Percentiles rank a stretch among this genome's conserved stretches.
Evolutionary conservation across 2,113 vertebrate species (phyloP).

Genomic region (Onychostruthus taczanowskii): DNA sequence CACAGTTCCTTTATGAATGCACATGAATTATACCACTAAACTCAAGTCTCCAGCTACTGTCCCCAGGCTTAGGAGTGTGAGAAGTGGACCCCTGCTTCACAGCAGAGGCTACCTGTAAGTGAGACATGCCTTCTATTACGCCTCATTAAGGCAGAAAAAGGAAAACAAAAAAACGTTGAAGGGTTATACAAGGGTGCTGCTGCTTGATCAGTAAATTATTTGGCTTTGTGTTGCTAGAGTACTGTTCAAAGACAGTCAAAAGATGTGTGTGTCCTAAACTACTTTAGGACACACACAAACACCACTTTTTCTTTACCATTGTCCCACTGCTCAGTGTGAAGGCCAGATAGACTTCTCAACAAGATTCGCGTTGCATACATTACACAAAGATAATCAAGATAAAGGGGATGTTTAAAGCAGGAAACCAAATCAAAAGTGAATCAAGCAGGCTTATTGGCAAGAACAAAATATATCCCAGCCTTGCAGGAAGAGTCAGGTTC

Average conservation of each 20-base stretch:
- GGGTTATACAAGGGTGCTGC: background rate
- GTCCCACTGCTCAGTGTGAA: background rate
- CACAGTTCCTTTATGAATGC: background rate
- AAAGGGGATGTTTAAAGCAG: slow-evolving; percentile 8
- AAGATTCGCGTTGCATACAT: background rate
- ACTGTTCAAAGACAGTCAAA: background rate
- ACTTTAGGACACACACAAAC: background rate
- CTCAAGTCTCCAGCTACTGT: background rate
- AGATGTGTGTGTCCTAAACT: background rate
- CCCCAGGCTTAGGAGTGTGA: background rate
- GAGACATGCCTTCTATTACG: background rate
- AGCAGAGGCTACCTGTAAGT: background rate
- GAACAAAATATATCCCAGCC: background rate
- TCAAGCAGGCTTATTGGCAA: background rate
- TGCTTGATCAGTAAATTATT: background rate
- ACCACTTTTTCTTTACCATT: background rate
- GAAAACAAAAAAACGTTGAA: background rate
- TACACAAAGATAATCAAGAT: background rate
- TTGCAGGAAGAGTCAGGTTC: background rate
- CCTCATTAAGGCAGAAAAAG: background rate
- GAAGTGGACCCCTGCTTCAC: background rate
- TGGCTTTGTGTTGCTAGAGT: background rate
- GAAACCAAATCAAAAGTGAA: background rate
- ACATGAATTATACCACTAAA: background rate
- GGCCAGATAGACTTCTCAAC: background rate